phyloP scores from a whole-genome alignment of 2,113 vertebrate species.

The Rousettus leschenaultii region DNA sequence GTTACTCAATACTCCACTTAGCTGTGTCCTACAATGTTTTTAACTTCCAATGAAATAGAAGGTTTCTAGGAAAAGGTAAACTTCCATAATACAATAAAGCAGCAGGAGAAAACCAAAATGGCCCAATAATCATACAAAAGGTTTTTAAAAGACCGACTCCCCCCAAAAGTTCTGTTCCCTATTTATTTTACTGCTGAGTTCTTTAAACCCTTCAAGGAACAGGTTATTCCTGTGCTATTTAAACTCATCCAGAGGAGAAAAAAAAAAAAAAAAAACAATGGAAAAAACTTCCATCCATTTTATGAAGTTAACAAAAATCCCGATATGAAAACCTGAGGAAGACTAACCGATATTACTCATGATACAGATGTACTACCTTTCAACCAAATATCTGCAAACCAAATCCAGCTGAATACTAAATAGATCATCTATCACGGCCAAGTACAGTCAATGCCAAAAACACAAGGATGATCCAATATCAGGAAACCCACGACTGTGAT shows the following conservation, averaged over 20 bases:
- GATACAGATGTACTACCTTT: background rate
- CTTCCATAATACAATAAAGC: background rate
- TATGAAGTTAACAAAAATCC: conserved; percentile 25
- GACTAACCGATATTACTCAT: background rate
- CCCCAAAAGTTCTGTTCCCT: background rate
- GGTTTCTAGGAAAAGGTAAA: background rate
- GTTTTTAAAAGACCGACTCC: background rate
- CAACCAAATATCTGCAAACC: conserved; percentile 46
- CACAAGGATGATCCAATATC: background rate
- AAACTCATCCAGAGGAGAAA: background rate
- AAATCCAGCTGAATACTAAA: conserved; percentile 46
- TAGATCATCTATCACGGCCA: background rate
- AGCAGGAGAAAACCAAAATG: background rate
- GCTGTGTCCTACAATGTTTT: background rate
- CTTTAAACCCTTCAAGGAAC: background rate
- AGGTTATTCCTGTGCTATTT: background rate
- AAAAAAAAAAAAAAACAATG: background rate
- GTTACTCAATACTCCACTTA: background rate
- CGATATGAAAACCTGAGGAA: conserved; percentile 21
- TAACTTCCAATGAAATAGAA: background rate
- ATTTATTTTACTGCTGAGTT: background rate
- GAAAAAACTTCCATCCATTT: background rate
- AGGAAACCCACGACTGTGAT: conserved; percentile 3
- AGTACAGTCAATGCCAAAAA: conserved; percentile 20
- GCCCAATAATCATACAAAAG: background rate